Conservation (phyloP, 2,888 invertebrate species). For the Hyposoter didymator region DNA sequence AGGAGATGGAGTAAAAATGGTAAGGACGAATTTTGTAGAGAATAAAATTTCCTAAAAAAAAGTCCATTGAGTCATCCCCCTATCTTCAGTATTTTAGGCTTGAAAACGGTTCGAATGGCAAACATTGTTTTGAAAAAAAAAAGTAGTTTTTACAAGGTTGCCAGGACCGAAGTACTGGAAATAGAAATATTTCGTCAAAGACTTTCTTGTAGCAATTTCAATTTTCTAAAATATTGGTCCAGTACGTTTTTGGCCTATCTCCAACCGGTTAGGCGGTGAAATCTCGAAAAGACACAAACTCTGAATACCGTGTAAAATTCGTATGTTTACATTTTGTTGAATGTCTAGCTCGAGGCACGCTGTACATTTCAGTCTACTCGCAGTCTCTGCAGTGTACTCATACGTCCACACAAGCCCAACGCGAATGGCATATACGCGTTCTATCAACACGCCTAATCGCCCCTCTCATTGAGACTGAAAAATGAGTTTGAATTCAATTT, state of each 20-base stretch:
- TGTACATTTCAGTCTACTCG: not conserved
- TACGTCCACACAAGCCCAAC: not conserved
- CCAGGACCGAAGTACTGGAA: not conserved
- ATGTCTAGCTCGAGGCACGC: not conserved
- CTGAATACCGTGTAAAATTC: not conserved
- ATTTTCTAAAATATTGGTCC: not conserved
- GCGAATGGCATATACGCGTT: not conserved
- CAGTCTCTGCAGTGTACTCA: not conserved
- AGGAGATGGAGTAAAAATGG: not conserved
- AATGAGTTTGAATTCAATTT: conserved; percentile 10
- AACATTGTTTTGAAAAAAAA: not conserved
- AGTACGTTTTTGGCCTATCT: not conserved
- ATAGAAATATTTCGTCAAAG: not conserved
- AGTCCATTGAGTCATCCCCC: not conserved
- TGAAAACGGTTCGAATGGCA: not conserved
- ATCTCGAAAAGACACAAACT: not conserved
- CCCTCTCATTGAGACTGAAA: conserved; percentile 1
- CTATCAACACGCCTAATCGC: not conserved
- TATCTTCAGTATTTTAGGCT: not conserved
- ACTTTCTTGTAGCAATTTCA: not conserved
- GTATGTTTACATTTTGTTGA: not conserved
- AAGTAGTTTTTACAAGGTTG: not conserved
- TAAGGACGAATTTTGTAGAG: not conserved
- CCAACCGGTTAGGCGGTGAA: not conserved
- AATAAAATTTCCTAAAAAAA: not conserved